phyloP scores from a whole-genome alignment of 2,888 invertebrate genomes.

The Lithophane socia region DNA sequence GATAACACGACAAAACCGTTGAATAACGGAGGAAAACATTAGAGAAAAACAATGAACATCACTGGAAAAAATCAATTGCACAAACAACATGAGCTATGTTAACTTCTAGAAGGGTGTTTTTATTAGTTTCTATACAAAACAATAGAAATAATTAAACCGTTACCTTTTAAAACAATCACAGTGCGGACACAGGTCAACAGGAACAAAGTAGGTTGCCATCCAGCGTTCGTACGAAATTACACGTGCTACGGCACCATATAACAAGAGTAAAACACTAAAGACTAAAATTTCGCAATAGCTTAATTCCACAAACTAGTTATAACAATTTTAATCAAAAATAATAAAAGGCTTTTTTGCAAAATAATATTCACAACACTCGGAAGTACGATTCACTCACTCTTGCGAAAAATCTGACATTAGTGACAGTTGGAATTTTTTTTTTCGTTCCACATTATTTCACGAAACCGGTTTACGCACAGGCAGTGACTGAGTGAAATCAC shows the following conservation, averaged over 20 bases:
- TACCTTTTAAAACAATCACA: constrained; percentile 87
- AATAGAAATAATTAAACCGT: constrained; percentile 78
- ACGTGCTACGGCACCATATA: constrained; percentile 76
- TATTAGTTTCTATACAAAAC: constrained; percentile 45
- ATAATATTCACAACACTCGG: constrained; percentile 85
- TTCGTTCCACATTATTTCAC: constrained; percentile 11
- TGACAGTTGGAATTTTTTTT: constrained; percentile 64
- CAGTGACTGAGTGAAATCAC: background rate
- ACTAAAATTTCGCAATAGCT: constrained; percentile 76
- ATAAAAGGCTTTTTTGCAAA: constrained; percentile 79
- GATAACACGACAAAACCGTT: constrained; percentile 45
- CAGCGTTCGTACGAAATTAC: constrained; percentile 75
- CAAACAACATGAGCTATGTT: background rate
- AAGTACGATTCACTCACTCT: constrained; percentile 76
- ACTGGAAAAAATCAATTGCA: background rate
- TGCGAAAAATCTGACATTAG: constrained; percentile 70
- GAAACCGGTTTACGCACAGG: constrained; percentile 40
- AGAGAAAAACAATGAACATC: constrained; percentile 12
- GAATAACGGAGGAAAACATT: constrained; percentile 38
- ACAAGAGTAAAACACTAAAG: constrained; percentile 78
- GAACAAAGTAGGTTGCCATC: constrained; percentile 84
- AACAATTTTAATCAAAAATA: constrained; percentile 78
- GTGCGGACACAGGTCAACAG: constrained; percentile 83
- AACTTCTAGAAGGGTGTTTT: constrained; percentile 17
- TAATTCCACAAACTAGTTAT: constrained; percentile 72